Base-by-base conservation (phyloP, 2,113 vertebrate genomes). In the Rhinolophus ferrumequinum region DNA sequence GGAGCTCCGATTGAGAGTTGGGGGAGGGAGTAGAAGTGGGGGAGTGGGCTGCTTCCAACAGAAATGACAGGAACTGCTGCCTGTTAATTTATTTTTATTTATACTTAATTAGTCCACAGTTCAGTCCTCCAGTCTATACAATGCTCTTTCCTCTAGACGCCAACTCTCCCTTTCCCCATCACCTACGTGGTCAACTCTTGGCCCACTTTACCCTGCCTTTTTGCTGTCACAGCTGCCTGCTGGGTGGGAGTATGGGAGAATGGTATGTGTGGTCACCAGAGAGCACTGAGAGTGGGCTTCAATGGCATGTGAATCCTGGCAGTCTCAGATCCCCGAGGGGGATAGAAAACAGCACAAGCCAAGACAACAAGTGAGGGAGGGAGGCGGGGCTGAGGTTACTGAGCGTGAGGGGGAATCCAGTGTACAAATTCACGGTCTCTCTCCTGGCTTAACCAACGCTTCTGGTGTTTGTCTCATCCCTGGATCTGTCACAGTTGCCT, bases 21-120 rank as follows among this genome's bases (percentile, higher is more conserved):
- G 33, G 38, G 26, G 67, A 54, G 44, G 84, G 69, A 58, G 56
- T 33, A 24, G 58, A 54, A 87, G n/a, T 14, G 38, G 83, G 58
- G 76, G 44, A 35, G n/a, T 35, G 28, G 94, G 70, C 88, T 60
- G 96, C 96, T 97, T 97, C 3, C 91, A 97, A 97, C 97, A 98
- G 97, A 97, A 98, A 98, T 93, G 95, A 93, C 85, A 70, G 92
- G 97, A 98, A 88, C 86, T 92, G 89, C 94, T 97, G 96, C 98
- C 98, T 96, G 94, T 97, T 90, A 80, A 97, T 69, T 98, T 93
- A 85, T 92, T 96, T 98, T 98, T 98, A 98, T 98, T 98, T 98
- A 97, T 96, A 98, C 97, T 97, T 97, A 95, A 90, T 96, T 90
- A 95, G 92, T 97, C 98, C 98, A 96, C 96, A 98, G 96, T 97